phyloP scores from a whole-genome alignment of 1,140 invertebrate genomes.

The Drosophila burlai region DNA sequence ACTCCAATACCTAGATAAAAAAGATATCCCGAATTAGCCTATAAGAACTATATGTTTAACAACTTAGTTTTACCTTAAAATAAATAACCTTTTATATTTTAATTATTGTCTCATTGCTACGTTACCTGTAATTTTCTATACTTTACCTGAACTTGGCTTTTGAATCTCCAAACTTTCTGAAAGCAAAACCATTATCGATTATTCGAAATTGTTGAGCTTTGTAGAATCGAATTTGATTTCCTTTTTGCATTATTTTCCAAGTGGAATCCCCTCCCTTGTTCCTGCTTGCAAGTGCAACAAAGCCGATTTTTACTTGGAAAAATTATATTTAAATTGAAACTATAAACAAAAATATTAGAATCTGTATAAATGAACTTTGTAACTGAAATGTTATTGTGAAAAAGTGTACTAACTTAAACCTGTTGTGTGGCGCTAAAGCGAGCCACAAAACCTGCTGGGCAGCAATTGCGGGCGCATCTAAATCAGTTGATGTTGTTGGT shows the following conservation, averaged over 20 bases:
- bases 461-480: conserved; percentile 37
- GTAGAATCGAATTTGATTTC: no score
- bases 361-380: conserved; percentile 58
- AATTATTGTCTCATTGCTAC: background rate
- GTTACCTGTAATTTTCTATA: background rate
- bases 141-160: background rate
- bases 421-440: conserved; percentile 52
- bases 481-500: conserved; percentile 39
- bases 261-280: no score
- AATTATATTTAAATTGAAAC: conserved; percentile 80
- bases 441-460: conserved; percentile 57
- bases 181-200: background rate
- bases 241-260: background rate
- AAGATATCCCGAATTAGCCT: no score
- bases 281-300: background rate
- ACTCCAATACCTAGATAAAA: no score
- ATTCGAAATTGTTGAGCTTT: background rate
- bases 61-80: no score
- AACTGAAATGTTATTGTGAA: conserved; percentile 72
- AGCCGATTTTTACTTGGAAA: conserved; percentile 38
- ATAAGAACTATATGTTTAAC: no score
- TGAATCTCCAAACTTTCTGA: background rate
- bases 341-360: conserved; percentile 55
- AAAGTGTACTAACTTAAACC: conserved; percentile 76
- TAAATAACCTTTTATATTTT: background rate